Conservation (phyloP, 2,888 invertebrate species). For the Melanostoma mellinum region DNA sequence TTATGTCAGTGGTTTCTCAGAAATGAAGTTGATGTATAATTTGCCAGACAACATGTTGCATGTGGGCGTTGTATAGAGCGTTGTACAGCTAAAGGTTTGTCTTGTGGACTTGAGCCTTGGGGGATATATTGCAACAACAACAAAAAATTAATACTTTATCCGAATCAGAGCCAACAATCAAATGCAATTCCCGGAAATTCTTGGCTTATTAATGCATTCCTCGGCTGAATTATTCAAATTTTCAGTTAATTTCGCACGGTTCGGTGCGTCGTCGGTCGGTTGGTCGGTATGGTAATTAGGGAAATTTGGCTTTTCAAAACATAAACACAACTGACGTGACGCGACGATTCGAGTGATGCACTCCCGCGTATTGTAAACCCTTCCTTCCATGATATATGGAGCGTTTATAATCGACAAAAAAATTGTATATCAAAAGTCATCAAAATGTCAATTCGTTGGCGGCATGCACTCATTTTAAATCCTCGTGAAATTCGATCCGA, state of each 20-base stretch:
- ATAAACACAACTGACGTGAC: neutral
- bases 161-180: constrained; percentile 64
- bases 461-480: constrained; percentile 35
- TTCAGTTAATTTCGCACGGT: constrained; percentile 70
- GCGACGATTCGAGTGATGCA: constrained; percentile 51
- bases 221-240: constrained; percentile 66
- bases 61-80: constrained; percentile 51
- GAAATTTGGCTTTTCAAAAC: constrained; percentile 51
- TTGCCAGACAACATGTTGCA: constrained; percentile 56
- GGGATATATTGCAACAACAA: constrained; percentile 23
- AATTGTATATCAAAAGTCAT: constrained; percentile 26
- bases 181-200: constrained; percentile 64
- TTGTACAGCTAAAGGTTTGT: constrained; percentile 33
- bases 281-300: constrained; percentile 61
- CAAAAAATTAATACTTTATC: constrained; percentile 18
- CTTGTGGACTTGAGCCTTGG: constrained; percentile 23
- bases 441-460: constrained; percentile 48
- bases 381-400: constrained; percentile 20
- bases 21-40: constrained; percentile 61
- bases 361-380: neutral
- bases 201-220: constrained; percentile 61
- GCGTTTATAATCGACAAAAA: constrained; percentile 52
- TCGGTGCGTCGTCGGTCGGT: constrained; percentile 55
- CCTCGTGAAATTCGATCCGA: constrained; percentile 22
- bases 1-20: constrained; percentile 50